Conservation (phyloP, 2,113 vertebrate species). For the Motacilla alba region DNA sequence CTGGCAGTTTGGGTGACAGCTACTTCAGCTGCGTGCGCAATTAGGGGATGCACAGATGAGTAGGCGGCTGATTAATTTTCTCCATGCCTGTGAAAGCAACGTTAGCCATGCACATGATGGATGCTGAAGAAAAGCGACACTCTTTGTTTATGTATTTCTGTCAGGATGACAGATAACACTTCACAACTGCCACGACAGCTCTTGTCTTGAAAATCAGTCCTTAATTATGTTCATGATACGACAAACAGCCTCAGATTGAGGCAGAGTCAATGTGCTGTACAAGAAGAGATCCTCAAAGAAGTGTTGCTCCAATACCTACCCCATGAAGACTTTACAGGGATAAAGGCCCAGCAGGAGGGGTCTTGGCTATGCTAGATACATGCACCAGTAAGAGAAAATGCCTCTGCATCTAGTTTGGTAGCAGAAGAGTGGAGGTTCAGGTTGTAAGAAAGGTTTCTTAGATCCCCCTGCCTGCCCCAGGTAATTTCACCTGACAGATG, state of each 20-base stretch:
- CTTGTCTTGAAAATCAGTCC: neutral
- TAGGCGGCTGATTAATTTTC: neutral
- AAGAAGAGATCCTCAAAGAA: neutral
- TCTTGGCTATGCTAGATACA: neutral
- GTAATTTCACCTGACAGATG: neutral
- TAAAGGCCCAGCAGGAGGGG: neutral
- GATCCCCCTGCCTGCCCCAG: neutral
- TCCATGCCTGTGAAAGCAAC: neutral
- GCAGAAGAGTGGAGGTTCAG: neutral
- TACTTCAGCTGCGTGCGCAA: neutral
- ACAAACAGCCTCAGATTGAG: neutral
- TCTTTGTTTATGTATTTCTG: neutral
- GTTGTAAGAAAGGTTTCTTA: neutral
- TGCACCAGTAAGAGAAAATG: neutral
- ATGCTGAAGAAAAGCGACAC: neutral
- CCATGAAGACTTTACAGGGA: neutral
- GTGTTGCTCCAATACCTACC: neutral
- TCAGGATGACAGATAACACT: neutral
- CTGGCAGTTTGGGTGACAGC: neutral
- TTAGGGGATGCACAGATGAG: neutral
- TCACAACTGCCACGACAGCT: neutral
- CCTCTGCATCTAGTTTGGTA: neutral
- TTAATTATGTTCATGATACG: neutral
- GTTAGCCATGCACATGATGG: neutral
- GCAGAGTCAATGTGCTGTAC: accelerated